Percentiles rank a stretch among this genome's conserved stretches.
phyloP scores from a whole-genome alignment of 2,888 invertebrate species.

The Microdon myrmicae region DNA sequence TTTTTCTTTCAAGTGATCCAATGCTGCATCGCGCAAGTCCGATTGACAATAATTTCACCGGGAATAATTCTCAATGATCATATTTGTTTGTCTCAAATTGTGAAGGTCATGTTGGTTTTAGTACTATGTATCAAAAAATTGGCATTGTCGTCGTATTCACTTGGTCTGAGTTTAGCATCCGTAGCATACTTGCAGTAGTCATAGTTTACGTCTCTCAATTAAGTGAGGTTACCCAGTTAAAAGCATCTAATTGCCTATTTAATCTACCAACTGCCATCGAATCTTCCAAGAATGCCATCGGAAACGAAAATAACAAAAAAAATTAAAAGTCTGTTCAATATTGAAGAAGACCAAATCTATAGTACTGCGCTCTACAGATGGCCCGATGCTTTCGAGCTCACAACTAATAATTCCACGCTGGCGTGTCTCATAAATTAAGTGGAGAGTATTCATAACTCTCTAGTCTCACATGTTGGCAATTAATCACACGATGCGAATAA shows the following conservation, averaged over 20 bases:
- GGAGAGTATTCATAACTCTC: constrained; percentile 54
- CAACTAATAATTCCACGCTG: constrained; percentile 47
- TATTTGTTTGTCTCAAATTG: too few relatives aligned
- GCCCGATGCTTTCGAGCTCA: neutral
- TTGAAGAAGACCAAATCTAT: neutral
- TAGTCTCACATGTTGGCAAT: constrained; percentile 56
- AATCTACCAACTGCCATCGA: constrained; percentile 14
- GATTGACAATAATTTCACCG: too few relatives aligned
- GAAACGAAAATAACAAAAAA: constrained; percentile 18
- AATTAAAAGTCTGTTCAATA: neutral
- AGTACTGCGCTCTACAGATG: constrained; percentile 17
- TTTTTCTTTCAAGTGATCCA: too few relatives aligned
- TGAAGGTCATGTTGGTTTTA: too few relatives aligned
- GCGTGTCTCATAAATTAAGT: constrained; percentile 54
- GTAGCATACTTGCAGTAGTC: too few relatives aligned
- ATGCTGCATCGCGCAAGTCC: too few relatives aligned
- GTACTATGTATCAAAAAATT: too few relatives aligned
- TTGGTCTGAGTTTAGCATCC: too few relatives aligned
- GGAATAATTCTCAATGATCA: too few relatives aligned
- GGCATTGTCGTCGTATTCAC: too few relatives aligned
- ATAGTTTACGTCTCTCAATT: constrained; percentile 37
- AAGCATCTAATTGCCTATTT: constrained; percentile 45
- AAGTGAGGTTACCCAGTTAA: constrained; percentile 49
- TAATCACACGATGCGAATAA: constrained; percentile 54
- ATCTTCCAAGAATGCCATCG: constrained; percentile 14